Percentiles rank a stretch among this genome's conserved stretches.
Conservation (phyloP, 2,113 vertebrate species). For the Dendrocopos noguchii region DNA sequence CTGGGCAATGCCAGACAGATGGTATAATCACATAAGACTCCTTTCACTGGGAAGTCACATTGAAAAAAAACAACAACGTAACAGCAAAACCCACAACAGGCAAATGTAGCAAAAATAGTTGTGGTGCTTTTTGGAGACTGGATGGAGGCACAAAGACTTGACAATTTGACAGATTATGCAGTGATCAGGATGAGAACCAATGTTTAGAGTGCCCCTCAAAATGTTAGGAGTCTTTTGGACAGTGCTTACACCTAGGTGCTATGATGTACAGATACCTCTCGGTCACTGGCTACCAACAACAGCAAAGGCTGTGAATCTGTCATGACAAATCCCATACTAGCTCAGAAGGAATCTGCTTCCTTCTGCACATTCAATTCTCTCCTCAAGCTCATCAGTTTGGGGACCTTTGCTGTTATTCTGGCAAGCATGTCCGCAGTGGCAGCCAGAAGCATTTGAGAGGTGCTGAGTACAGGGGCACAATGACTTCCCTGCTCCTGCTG, state of each 20-base stretch:
- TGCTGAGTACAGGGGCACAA: no score
- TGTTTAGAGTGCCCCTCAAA: not conserved
- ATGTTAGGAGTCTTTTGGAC: not conserved
- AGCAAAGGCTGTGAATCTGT: not conserved
- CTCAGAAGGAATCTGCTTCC: not conserved
- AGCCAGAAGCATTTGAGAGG: not conserved
- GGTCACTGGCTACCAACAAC: not conserved
- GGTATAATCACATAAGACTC: conserved; percentile 24
- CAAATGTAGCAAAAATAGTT: not conserved
- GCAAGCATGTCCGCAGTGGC: not conserved
- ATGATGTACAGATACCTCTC: accelerated
- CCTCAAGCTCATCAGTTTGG: not conserved
- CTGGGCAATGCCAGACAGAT: not conserved
- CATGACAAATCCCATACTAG: not conserved
- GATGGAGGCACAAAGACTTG: not conserved
- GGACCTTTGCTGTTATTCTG: not conserved
- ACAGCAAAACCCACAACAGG: not conserved
- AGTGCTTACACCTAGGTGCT: not conserved
- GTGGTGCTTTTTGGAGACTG: not conserved
- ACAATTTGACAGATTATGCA: not conserved
- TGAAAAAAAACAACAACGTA: not conserved
- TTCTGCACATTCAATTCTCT: not conserved
- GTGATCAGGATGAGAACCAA: not conserved
- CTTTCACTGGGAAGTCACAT: not conserved
- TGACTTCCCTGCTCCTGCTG: no score